Base-by-base conservation (phyloP, 2,113 vertebrate species). In the Ceyx cyanopectus region DNA sequence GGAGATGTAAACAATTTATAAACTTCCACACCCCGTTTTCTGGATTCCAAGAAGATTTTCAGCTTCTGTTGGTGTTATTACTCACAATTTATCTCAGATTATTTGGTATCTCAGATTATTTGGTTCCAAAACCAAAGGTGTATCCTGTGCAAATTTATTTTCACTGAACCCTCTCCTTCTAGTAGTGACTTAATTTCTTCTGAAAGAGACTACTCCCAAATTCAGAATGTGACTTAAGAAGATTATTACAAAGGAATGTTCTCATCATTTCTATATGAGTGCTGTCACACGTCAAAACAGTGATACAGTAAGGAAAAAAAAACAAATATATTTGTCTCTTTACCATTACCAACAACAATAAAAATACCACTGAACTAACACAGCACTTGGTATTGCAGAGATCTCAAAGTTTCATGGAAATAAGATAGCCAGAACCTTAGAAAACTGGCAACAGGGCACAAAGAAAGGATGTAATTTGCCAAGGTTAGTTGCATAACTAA, bases 111-210 rank as follows among this genome's bases (percentile, higher is more conserved):
- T 93, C 70, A 57, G 18, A 68, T 61, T 3, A 81, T 57, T 57
- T 76, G 34, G 21, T 45, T 82, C 45, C 27, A 82, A 46, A 89
- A 76, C 14, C 76, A 70, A 89, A 82, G 62, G 50, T 7, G 0
- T 58, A 51, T 69, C 69, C 68, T 46, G 20, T n/a, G 50, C 78
- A 91, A 81, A 80, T 76, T 85, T 92, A 53, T 92, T 91, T 92
- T 92, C 34, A 63, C 18, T 43, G 68, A 21, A 57, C 40, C 32
- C 22, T 69, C 23, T 75, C 45, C 30, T 87, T 83, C 69, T 32
- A 48, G 7, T 5, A 70, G 30, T 72, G 67, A 87, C 29, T 29
- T 45, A 30, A 54, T 72, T 89, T 57, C 29, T 81, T 81, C 57
- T 68, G 45, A 78, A 87, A 75, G 58, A 88, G 82, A 61, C 85